A percentile compares a stretch with the other conserved stretches of the same genome.
Conservation (phyloP, 1,140 invertebrate genomes). For the Pteromalus puparum region DNA sequence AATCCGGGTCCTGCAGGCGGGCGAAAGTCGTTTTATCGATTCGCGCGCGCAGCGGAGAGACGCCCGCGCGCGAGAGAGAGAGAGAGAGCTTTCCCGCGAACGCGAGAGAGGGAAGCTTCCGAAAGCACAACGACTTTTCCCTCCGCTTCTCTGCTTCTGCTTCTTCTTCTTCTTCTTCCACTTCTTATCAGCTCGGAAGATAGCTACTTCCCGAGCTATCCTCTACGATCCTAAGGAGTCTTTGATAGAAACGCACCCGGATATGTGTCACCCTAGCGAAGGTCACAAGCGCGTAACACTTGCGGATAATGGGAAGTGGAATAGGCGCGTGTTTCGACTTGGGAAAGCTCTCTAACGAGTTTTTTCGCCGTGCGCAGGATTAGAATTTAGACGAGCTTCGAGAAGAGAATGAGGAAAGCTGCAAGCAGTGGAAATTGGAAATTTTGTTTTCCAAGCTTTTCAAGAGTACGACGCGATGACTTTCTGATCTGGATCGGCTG, state of each 20-base stretch:
- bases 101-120: neutral
- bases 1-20: slow-evolving; percentile 50
- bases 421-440: too few relatives aligned
- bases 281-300: too few relatives aligned
- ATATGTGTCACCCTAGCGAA: neutral
- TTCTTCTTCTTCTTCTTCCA: neutral
- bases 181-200: neutral
- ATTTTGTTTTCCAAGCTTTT: neutral
- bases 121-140: neutral
- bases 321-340: slow-evolving; percentile 3
- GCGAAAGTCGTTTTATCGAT: slow-evolving; percentile 52
- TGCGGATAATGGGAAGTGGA: too few relatives aligned
- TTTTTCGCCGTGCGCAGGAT: neutral
- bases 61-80: too few relatives aligned
- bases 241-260: neutral
- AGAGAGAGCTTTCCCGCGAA: too few relatives aligned
- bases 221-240: neutral
- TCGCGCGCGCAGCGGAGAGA: slow-evolving; percentile 18
- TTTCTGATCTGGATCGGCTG: neutral
- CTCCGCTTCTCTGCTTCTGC: neutral
- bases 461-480: too few relatives aligned
- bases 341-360: neutral
- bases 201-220: neutral
- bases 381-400: neutral
- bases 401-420: neutral